Base-by-base conservation (phyloP, 2,113 vertebrate species). In the Noctilio leporinus region DNA sequence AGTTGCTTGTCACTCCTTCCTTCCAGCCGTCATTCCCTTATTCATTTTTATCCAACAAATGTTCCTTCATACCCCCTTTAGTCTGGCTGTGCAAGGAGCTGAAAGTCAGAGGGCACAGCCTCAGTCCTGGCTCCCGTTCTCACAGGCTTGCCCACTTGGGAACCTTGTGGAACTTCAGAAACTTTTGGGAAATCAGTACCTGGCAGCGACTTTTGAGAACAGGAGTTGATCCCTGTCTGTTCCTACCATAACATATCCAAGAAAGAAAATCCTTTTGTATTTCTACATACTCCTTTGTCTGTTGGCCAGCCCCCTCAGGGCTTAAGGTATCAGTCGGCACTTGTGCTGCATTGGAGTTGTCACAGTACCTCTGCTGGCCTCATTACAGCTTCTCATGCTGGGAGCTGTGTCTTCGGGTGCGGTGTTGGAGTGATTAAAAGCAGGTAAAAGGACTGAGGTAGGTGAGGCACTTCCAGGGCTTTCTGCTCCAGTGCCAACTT, bases 391-490 rank as follows among this genome's bases (percentile, higher is more conserved):
- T 92, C 97, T 98, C 96, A 0, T 38, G 97, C 95, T 96, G 78
- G 97, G 92, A 95, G 96, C 97, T 96, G 95, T 96, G 95, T 59
- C 73, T 97, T 72, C 47, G 20, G 96, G 75, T 59, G 93, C 57
- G 92, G 96, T 77, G 86, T 76, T 57, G 87, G 92, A 94, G 96
- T 97, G 95, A 97, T 96, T 97, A 85, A 96, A 97, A 95, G 0
- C 1, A 14, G 80, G 94, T 92, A 90, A 95, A 95, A 96, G 77
- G 14, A 95, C 67, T 86, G 89, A 97, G 97, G 69, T 77, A 95
- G 95, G 91, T 78, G 96, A 97, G 89, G 75, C 15, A 0, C 65
- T 80, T 87, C 77, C 43, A 75, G 89, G 38, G 55, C 89, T 97
- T 94, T 86, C 75, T 9, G 67, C 82, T 97, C 86, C 91, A 84